These are phyloP conservation scores for Leptinotarsa defecta DNA, from an alignment of 1,140 invertebrate species.

Conservation along the genomic window DNA sequence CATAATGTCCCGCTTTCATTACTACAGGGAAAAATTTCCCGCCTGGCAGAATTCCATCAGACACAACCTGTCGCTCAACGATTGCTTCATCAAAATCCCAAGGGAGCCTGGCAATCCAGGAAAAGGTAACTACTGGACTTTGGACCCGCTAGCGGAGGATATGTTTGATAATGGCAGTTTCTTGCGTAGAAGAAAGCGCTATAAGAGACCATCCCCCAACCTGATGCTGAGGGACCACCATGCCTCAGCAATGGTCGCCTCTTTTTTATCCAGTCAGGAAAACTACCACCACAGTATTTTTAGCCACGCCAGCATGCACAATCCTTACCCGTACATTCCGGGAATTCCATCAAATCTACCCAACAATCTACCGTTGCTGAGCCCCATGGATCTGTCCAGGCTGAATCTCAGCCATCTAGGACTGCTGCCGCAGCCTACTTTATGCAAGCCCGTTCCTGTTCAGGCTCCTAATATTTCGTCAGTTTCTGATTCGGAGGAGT, in stretches of 20 bases:
- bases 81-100: conserved; percentile 99
- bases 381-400: conserved; percentile 53
- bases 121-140: conserved; percentile 98
- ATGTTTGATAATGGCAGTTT: conserved; percentile 99
- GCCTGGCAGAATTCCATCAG: conserved; percentile 97
- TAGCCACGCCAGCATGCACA: conserved; percentile 40
- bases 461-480: conserved; percentile 53
- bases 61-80: conserved; percentile 96
- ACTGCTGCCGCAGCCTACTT: conserved; percentile 54
- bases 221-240: conserved; percentile 60
- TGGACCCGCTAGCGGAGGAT: conserved; percentile 95
- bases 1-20: conserved; percentile 97
- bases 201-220: conserved; percentile 80
- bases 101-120: conserved; percentile 97
- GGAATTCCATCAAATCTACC: conserved; percentile 36
- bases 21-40: conserved; percentile 94
- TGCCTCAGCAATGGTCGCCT: conserved; percentile 40
- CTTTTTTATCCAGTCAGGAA: conserved; percentile 49
- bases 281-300: conserved; percentile 57
- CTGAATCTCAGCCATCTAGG: conserved; percentile 50
- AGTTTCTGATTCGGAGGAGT: conserved; percentile 43
- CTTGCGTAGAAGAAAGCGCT: conserved; percentile 90
- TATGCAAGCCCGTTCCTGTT: conserved; percentile 61
- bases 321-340: conserved; percentile 53
- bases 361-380: conserved; percentile 47